These are phyloP conservation scores for Amphilophus citrinellus DNA, from an alignment of 2,113 vertebrate species.

Conservation along the genomic window DNA sequence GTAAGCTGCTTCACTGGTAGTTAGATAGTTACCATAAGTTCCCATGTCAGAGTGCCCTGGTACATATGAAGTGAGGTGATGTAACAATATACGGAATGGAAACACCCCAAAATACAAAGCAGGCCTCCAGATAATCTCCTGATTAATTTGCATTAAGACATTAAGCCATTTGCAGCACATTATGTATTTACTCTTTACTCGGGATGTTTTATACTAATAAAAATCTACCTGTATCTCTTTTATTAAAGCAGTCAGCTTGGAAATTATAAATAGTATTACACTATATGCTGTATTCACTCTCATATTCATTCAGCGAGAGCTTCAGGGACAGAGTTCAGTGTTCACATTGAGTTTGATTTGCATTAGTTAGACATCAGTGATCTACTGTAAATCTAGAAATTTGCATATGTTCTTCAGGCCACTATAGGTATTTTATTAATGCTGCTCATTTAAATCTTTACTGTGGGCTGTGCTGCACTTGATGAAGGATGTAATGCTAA, in stretches of 20 bases:
- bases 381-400: slow-evolving; percentile 51
- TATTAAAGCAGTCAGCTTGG: slow-evolving; percentile 38
- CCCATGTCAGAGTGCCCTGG: too few relatives aligned
- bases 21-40: too few relatives aligned
- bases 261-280: slow-evolving; percentile 41
- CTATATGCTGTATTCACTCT: slow-evolving; percentile 47
- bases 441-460: slow-evolving; percentile 49
- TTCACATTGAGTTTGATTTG: slow-evolving; percentile 43
- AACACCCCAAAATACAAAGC: neutral
- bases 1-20: too few relatives aligned
- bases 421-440: slow-evolving; percentile 48
- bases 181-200: neutral
- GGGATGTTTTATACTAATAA: neutral
- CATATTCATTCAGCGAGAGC: slow-evolving; percentile 56
- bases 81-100: too few relatives aligned
- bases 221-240: slow-evolving; percentile 37
- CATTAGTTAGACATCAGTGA: slow-evolving; percentile 57
- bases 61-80: too few relatives aligned
- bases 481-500: neutral
- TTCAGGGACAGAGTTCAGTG: slow-evolving; percentile 41
- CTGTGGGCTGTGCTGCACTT: neutral
- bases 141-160: neutral
- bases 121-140: neutral
- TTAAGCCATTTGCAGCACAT: neutral
- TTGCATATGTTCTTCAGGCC: slow-evolving; percentile 57